phyloP scores from a whole-genome alignment of 2,113 vertebrate species.

The Muntiacus muntjak region DNA sequence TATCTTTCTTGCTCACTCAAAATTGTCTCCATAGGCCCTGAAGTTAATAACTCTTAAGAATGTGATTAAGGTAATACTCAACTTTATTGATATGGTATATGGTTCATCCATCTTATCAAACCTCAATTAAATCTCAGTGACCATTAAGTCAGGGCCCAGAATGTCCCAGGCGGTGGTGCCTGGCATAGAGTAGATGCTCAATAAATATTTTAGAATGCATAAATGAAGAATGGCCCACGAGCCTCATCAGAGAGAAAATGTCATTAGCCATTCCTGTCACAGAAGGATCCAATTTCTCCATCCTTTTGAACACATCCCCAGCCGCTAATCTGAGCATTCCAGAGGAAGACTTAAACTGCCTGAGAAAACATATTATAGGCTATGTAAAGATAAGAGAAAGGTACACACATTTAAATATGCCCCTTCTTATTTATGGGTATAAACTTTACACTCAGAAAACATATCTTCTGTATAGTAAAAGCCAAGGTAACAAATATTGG shows the following conservation, averaged over 20 bases:
- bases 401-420: conserved; percentile 56
- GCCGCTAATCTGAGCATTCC: conserved; percentile 56
- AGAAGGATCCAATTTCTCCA: conserved; percentile 56
- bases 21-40: conserved; percentile 24
- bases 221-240: conserved; percentile 48
- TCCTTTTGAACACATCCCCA: conserved; percentile 23
- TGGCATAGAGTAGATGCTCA: conserved; percentile 57
- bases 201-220: conserved; percentile 66
- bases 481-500: conserved; percentile 46
- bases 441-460: conserved; percentile 40
- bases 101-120: conserved; percentile 63
- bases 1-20: conserved; percentile 46
- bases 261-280: conserved; percentile 61
- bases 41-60: conserved; percentile 65
- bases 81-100: conserved; percentile 57
- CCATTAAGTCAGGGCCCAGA: conserved; percentile 28
- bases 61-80: conserved; percentile 48
- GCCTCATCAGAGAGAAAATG: conserved; percentile 34
- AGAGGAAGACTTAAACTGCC: conserved; percentile 47
- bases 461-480: conserved; percentile 23
- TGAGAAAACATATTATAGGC: conserved; percentile 61
- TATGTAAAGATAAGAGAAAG: conserved; percentile 64
- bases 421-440: conserved; percentile 40
- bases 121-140: conserved; percentile 65
- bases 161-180: background rate